Percentiles rank a stretch among this genome's conserved stretches.
These are phyloP conservation scores for Mionectes macconnelli DNA, from an alignment of 2,113 vertebrate species.

Conservation along the genomic window DNA sequence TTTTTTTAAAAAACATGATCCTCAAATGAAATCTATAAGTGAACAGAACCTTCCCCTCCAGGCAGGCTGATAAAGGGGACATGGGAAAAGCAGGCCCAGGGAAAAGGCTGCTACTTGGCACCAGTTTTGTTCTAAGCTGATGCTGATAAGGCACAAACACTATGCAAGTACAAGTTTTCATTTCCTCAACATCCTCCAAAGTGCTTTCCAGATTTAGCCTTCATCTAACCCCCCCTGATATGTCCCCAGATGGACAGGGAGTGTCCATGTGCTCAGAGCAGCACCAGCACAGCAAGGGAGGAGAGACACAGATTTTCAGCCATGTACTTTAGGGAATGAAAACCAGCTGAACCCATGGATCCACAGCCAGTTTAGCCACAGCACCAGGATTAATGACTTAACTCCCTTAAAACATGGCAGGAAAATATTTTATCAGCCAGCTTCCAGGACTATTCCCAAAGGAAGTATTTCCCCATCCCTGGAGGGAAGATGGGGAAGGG, in stretches of 20 bases:
- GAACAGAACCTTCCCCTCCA: background rate
- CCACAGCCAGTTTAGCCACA: background rate
- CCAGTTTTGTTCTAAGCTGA: background rate
- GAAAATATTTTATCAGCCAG: background rate
- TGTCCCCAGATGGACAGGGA: background rate
- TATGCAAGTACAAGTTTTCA: background rate
- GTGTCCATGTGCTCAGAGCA: background rate
- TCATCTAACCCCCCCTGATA: background rate
- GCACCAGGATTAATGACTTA: background rate
- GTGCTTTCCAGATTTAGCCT: background rate
- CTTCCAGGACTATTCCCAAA: background rate
- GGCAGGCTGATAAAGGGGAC: background rate
- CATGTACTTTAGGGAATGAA: background rate
- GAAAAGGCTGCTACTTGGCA: background rate
- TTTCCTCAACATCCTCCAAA: background rate
- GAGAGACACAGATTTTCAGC: rapidly evolving
- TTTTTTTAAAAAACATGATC: background rate
- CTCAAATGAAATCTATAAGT: background rate
- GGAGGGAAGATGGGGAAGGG: background rate
- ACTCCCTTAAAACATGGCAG: background rate
- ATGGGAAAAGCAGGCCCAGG: background rate
- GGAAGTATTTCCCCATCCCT: background rate
- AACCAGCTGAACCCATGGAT: background rate
- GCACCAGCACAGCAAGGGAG: background rate
- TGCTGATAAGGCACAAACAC: background rate